These are phyloP conservation scores for Habropoda laboriosa DNA, from an alignment of 1,140 invertebrate species.

Conservation along the genomic window DNA sequence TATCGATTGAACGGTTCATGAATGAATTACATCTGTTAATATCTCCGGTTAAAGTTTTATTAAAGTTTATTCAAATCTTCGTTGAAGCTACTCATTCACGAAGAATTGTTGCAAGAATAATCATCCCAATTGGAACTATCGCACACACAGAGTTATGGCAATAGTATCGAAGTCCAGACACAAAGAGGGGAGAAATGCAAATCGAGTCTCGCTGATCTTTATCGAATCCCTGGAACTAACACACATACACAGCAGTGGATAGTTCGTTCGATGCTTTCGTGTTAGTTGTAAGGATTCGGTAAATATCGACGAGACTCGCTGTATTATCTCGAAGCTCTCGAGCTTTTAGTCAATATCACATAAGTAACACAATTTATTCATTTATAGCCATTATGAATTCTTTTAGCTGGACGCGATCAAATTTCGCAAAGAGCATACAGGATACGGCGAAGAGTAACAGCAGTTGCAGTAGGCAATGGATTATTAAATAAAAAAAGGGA, in stretches of 20 bases:
- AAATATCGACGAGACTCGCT: no score
- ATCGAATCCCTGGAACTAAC: no score
- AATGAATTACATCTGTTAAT: no score
- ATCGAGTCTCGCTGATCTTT: no score
- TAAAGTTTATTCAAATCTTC: no score
- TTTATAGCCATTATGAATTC: constrained; percentile 14
- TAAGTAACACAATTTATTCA: constrained; percentile 28
- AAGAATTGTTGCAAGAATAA: no score
- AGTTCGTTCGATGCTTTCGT: no score
- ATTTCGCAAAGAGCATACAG: constrained; percentile 28
- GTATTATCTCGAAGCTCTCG: background rate
- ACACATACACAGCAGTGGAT: no score
- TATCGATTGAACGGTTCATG: no score
- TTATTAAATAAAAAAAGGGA: constrained; percentile 22
- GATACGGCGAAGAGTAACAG: constrained; percentile 5
- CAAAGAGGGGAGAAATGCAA: background rate
- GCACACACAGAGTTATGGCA: fast-evolving
- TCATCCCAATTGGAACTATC: no score
- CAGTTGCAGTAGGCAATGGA: background rate
- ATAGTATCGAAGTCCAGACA: background rate
- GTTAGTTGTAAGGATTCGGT: background rate
- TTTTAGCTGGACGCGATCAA: constrained; percentile 23
- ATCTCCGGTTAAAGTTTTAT: no score
- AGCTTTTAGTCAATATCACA: background rate
- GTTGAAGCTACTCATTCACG: no score